Evolutionary conservation across 2,113 vertebrate genomes (phyloP).

Genomic region (Sclerurus mexicanus): DNA sequence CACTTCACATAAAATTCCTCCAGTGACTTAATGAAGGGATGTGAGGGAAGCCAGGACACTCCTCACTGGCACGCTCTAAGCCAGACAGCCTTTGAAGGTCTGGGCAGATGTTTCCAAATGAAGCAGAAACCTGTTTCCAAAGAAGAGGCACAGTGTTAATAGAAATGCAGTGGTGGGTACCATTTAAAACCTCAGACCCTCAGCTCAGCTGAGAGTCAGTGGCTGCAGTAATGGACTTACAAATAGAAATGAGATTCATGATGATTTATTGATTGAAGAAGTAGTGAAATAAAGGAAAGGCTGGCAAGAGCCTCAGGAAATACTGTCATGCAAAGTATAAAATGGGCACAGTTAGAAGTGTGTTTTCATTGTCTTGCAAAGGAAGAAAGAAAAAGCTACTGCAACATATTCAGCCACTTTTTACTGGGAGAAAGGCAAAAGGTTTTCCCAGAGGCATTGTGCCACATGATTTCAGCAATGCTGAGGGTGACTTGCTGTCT

Average conservation of each 20-base stretch:
- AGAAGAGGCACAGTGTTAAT: background rate
- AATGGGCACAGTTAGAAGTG: background rate
- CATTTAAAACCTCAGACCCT: background rate
- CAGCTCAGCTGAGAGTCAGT: background rate
- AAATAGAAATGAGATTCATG: conserved; percentile 15
- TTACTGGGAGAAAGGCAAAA: background rate
- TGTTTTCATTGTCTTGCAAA: background rate
- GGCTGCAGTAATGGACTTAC: background rate
- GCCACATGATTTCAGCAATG: background rate
- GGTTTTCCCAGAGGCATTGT: background rate
- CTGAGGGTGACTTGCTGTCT: background rate
- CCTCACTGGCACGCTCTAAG: background rate
- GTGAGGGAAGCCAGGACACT: background rate
- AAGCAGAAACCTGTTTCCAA: background rate
- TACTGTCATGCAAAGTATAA: background rate
- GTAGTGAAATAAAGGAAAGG: conserved; percentile 17
- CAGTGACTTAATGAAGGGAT: background rate
- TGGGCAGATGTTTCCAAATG: background rate
- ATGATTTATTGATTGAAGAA: conserved; percentile 41
- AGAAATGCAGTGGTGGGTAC: background rate
- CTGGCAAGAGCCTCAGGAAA: conserved; percentile 25
- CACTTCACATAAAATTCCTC: background rate
- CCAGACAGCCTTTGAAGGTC: background rate
- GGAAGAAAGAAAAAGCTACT: background rate
- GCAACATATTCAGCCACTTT: background rate